Conservation (phyloP, 2,888 invertebrate species). For the Hypomecis atomaria region DNA sequence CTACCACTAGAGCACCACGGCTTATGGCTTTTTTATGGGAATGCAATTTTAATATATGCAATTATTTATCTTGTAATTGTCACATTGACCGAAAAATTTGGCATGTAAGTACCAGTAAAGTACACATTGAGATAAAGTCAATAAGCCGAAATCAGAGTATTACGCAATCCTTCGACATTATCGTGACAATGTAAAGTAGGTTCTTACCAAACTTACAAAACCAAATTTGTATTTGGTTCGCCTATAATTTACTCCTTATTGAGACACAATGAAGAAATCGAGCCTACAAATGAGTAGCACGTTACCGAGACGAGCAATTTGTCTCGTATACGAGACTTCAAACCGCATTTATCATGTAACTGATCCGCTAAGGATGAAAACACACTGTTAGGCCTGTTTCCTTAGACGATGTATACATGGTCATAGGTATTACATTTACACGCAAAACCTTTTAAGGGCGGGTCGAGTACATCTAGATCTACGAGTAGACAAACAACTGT, state of each 20-base stretch:
- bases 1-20: no score
- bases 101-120: no score
- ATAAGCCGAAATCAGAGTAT: conserved; percentile 3
- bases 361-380: conserved; percentile 10
- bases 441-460: no score
- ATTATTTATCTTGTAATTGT: no score
- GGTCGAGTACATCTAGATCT: no score
- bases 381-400: neutral
- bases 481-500: no score
- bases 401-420: no score
- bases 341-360: conserved; percentile 19
- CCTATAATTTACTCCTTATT: conserved; percentile 10
- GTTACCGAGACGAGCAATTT: conserved; percentile 16
- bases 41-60: no score
- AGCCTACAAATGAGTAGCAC: conserved; percentile 9
- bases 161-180: neutral
- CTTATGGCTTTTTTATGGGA: no score
- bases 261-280: conserved; percentile 21
- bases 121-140: neutral
- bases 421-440: no score
- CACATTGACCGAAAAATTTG: no score
- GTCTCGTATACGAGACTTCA: conserved; percentile 6
- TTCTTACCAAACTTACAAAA: conserved; percentile 2
- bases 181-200: neutral
- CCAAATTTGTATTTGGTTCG: neutral